These are phyloP conservation scores for Podocnemis expansa DNA, from an alignment of 2,113 vertebrate species.

Conservation along the genomic window DNA sequence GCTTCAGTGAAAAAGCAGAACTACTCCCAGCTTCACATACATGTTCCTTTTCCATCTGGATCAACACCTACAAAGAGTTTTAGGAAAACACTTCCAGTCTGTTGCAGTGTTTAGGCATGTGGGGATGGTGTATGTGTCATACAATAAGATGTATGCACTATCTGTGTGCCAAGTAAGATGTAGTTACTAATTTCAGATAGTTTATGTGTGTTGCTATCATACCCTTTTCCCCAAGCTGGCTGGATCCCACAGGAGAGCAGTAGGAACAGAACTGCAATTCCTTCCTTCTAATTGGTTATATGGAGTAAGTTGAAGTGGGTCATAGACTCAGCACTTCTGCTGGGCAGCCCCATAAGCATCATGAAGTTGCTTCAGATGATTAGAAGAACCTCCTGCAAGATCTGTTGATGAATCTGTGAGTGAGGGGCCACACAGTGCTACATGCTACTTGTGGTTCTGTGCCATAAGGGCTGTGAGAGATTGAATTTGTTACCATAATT, in stretches of 20 bases:
- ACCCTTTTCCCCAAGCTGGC: neutral
- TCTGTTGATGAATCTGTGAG: neutral
- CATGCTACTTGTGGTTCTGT: neutral
- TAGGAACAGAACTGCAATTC: neutral
- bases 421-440: neutral
- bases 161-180: neutral
- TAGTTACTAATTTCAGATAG: neutral
- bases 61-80: too few relatives aligned
- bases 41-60: too few relatives aligned
- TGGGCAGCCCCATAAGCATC: too few relatives aligned
- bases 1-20: too few relatives aligned
- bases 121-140: too few relatives aligned
- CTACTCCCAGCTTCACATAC: too few relatives aligned
- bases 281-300: neutral
- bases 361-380: neutral
- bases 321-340: neutral
- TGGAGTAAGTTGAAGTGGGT: neutral
- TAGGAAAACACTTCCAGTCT: too few relatives aligned
- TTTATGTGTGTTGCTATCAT: neutral
- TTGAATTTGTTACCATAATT: neutral
- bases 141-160: too few relatives aligned
- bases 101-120: too few relatives aligned
- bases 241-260: neutral
- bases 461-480: neutral
- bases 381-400: neutral